Percentiles rank a stretch among this genome's conserved stretches.
Conservation (phyloP, 2,888 invertebrate genomes). For the Agrotis puta region DNA sequence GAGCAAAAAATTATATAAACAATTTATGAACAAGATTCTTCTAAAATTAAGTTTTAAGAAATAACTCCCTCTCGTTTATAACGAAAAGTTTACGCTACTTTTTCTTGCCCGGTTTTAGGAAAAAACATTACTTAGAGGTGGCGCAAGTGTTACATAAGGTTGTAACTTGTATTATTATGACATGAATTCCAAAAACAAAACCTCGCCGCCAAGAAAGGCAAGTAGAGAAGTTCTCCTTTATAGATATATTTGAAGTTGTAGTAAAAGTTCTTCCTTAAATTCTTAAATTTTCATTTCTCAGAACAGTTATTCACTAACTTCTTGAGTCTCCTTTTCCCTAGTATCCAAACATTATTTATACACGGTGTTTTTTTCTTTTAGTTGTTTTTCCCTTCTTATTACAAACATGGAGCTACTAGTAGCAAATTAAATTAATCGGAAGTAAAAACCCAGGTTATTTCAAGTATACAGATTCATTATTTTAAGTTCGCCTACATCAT, state of each 20-base stretch:
- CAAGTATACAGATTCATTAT: background rate
- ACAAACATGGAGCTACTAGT: background rate
- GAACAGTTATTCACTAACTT: background rate
- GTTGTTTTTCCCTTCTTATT: background rate
- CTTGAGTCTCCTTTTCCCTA: no score
- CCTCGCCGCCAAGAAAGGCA: no score
- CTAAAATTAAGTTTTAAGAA: conserved; percentile 3
- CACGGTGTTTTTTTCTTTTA: background rate
- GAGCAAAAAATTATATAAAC: background rate
- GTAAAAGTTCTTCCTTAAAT: background rate
- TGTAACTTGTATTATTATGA: background rate
- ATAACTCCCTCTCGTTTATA: background rate
- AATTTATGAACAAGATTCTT: no score
- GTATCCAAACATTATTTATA: background rate
- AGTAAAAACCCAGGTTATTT: background rate
- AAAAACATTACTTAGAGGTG: background rate
- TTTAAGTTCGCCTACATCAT: no score
- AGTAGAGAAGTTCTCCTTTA: background rate
- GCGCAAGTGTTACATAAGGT: background rate
- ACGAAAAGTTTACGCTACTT: no score
- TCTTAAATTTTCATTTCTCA: background rate
- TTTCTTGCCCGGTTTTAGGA: background rate
- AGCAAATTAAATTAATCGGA: background rate
- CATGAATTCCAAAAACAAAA: no score
- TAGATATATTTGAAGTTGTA: background rate